Conservation (phyloP, 64 coral and sea anemone species). For the Montipora foliosa region DNA sequence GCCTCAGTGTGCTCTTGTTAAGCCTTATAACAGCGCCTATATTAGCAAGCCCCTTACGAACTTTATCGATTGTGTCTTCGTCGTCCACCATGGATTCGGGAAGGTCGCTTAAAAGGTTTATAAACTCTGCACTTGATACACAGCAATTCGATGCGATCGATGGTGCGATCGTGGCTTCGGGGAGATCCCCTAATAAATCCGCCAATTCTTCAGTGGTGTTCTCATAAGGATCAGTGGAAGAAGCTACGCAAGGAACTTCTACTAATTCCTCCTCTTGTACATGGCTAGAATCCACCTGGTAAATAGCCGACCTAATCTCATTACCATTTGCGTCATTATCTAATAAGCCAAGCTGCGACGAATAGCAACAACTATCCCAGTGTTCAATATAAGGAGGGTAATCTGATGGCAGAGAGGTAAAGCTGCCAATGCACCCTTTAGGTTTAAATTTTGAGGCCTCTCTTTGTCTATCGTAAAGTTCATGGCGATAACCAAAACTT, state of each 20-base stretch:
- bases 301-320: neutral
- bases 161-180: neutral
- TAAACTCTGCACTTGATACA: conserved; percentile 34
- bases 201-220: conserved; percentile 37
- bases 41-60: conserved; percentile 80
- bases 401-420: conserved; percentile 64
- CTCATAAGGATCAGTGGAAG: conserved; percentile 16
- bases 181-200: conserved; percentile 70
- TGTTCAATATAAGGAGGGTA: conserved; percentile 12
- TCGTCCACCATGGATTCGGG: conserved; percentile 91
- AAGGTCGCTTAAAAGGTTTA: conserved; percentile 61
- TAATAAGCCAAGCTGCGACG: conserved; percentile 38
- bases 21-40: conserved; percentile 79
- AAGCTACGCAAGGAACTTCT: neutral
- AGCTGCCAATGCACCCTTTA: conserved; percentile 57
- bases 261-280: neutral
- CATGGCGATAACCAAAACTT: conserved; percentile 70
- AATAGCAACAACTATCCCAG: conserved; percentile 4
- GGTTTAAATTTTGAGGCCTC: conserved; percentile 5
- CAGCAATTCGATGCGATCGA: neutral
- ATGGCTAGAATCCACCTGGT: neutral
- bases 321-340: neutral
- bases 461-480: conserved; percentile 51
- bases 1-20: conserved; percentile 70
- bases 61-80: conserved; percentile 82